Evolutionary conservation across 2,797 vertebrate genomes (phyloP).

Genomic region (Rhinophrynus dorsalis): DNA sequence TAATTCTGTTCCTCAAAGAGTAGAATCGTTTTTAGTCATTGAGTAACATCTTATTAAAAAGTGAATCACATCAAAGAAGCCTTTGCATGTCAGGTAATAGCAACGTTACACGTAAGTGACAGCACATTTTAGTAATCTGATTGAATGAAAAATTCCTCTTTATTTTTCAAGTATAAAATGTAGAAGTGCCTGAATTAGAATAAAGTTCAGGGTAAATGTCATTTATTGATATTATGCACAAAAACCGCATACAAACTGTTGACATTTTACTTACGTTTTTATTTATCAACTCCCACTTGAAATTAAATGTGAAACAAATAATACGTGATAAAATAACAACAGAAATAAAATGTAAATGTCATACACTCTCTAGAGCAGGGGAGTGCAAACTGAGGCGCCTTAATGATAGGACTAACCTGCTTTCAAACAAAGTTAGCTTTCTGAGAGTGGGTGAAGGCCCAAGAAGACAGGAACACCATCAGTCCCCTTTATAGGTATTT

Average conservation of each 20-base stretch:
- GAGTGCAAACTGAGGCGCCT: too few species aligned
- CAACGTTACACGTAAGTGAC: background rate
- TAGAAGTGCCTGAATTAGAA: background rate
- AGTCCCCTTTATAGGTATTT: too few species aligned
- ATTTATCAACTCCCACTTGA: background rate
- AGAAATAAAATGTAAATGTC: too few species aligned
- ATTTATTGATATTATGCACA: background rate
- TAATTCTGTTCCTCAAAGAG: background rate
- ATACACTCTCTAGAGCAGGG: too few species aligned
- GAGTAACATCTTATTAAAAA: background rate
- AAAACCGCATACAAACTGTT: background rate
- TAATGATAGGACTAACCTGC: too few species aligned
- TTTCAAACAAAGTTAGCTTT: too few species aligned
- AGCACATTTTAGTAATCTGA: too few species aligned
- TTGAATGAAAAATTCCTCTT: background rate
- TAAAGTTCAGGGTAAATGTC: background rate
- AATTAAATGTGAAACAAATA: background rate
- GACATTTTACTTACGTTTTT: background rate
- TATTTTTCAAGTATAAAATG: background rate
- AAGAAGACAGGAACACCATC: too few species aligned
- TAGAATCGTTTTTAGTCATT: constrained; percentile 16
- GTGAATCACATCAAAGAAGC: background rate
- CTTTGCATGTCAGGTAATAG: background rate
- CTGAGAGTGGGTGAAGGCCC: too few species aligned
- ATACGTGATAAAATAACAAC: too few species aligned